Base-by-base conservation (phyloP, 2,797 vertebrate species). In the Pteronotus mesoamericanus region DNA sequence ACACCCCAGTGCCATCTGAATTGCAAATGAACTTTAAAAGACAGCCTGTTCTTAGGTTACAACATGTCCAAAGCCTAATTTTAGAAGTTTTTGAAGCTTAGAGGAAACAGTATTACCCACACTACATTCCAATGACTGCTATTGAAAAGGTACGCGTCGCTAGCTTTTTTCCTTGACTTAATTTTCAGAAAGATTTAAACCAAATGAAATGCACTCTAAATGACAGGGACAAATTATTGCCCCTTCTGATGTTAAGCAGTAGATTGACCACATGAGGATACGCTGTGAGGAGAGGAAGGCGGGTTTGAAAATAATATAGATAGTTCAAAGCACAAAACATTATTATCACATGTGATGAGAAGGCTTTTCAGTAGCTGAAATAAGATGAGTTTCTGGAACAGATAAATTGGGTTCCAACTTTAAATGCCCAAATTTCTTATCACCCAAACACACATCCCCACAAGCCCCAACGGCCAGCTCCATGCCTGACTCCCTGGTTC, bases 11-110 rank as follows among this genome's bases (percentile, higher is more conserved):
- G 74, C 74, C 69, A 86, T 78, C 0, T 89, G 83, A 89, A 95
- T 51, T 95, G 69, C 94, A 96, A 97, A 93, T 61, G 10, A 86
- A 68, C 69, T 79, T 84, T 71, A 59, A 69, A 74, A 86, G 91
- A 74, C 51, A 86, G 77, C 39, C 55, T 48, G 26, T 89, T 94
- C 79, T 55, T 78, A 75, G 15, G 48, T 71, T 75, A 82, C 12
- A 48, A 55, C 61, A 61, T 11, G 16, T 89, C 71, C 88, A 66
- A 79, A 80, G 51, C 16, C 94, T 69, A 91, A 95, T 69, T 90
- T 91, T 84, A 68, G 77, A 86, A 87, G 59, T 66, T 51, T 94
- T 26, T 74, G 59, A 29, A 44, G 48, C 29, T 37, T 1, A 55
- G 37, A 29, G 48, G 24, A 83, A 86, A 75, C 55, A 74, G 55